Evolutionary conservation across 1,140 invertebrate genomes (phyloP).

Genomic region (Neuroterus valhalla): DNA sequence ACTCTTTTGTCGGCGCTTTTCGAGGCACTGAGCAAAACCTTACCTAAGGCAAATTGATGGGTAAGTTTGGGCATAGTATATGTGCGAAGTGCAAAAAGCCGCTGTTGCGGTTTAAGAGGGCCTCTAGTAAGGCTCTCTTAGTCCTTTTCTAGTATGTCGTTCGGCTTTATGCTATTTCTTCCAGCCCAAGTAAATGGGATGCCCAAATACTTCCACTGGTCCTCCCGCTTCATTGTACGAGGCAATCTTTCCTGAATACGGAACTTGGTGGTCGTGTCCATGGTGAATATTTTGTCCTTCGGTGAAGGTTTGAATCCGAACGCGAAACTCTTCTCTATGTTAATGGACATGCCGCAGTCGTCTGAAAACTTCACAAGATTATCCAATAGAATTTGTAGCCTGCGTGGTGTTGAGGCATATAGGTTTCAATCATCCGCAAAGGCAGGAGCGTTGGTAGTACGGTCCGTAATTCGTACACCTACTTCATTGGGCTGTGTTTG

Average conservation of each 20-base stretch:
- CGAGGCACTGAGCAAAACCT: neutral
- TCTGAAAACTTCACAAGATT: conserved; percentile 17
- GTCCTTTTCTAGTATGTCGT: neutral
- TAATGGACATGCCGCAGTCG: conserved; percentile 55
- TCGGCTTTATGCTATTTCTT: neutral
- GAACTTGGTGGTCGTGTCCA: conserved; percentile 39
- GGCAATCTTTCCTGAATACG: neutral
- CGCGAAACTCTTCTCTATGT: conserved; percentile 59
- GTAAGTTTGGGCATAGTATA: neutral
- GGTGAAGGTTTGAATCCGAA: conserved; percentile 58
- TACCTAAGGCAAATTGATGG: conserved; percentile 1
- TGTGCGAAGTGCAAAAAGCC: conserved; percentile 29
- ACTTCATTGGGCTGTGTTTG: too few relatives aligned
- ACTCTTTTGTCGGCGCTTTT: neutral
- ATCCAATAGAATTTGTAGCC: neutral
- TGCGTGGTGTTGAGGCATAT: neutral
- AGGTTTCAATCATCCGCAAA: conserved; percentile 39
- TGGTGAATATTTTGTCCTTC: conserved; percentile 55
- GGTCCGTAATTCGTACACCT: too few relatives aligned
- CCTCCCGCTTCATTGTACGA: neutral
- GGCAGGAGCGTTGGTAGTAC: conserved; percentile 30
- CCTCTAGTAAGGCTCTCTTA: conserved; percentile 31
- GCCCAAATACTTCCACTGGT: conserved; percentile 33
- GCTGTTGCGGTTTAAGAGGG: conserved; percentile 44
- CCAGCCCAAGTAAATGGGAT: conserved; percentile 14